A percentile compares a stretch with the other conserved stretches of the same genome.
Evolutionary conservation across 2,797 vertebrate genomes (phyloP).

Genomic region (Botia kubotai): DNA sequence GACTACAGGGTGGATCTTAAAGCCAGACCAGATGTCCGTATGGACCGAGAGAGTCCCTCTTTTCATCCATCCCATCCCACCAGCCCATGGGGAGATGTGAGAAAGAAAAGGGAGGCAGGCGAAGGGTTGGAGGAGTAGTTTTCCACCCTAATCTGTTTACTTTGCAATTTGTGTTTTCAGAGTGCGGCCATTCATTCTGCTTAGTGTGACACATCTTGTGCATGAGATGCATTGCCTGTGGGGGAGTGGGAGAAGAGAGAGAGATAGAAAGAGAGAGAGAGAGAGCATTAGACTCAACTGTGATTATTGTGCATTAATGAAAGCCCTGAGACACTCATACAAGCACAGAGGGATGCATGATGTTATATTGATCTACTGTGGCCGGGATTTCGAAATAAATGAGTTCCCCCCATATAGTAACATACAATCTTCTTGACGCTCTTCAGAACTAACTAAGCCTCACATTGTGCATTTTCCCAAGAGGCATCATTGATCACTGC

Average conservation of each 20-base stretch:
- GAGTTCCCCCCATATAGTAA: slow-evolving; percentile 22
- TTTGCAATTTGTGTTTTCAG: slow-evolving; percentile 84
- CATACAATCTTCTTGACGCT: slow-evolving; percentile 28
- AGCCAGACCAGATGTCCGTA: slow-evolving; percentile 47
- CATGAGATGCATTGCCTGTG: slow-evolving; percentile 53
- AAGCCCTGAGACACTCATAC: slow-evolving; percentile 50
- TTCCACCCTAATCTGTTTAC: slow-evolving; percentile 84
- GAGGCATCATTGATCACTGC: slow-evolving; percentile 42
- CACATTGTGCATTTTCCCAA: slow-evolving; percentile 31
- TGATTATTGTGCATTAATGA: slow-evolving; percentile 72
- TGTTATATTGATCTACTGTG: slow-evolving; percentile 58
- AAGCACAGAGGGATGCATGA: slow-evolving; percentile 54
- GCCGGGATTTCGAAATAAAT: slow-evolving; percentile 42
- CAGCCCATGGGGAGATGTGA: background rate
- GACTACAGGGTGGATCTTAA: slow-evolving; percentile 70
- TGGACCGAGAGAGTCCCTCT: slow-evolving; percentile 39
- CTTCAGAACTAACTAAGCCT: slow-evolving; percentile 44
- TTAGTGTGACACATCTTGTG: slow-evolving; percentile 81
- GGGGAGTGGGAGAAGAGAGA: slow-evolving; percentile 41
- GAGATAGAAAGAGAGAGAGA: slow-evolving; percentile 35
- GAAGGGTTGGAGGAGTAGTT: slow-evolving; percentile 71
- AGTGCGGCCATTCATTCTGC: slow-evolving; percentile 81
- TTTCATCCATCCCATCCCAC: slow-evolving; percentile 20
- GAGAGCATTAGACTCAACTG: slow-evolving; percentile 53
- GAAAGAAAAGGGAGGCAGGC: slow-evolving; percentile 55